A percentile compares a stretch with the other conserved stretches of the same genome.
phyloP scores from a whole-genome alignment of 2,888 invertebrate species.

The Spodoptera picta region DNA sequence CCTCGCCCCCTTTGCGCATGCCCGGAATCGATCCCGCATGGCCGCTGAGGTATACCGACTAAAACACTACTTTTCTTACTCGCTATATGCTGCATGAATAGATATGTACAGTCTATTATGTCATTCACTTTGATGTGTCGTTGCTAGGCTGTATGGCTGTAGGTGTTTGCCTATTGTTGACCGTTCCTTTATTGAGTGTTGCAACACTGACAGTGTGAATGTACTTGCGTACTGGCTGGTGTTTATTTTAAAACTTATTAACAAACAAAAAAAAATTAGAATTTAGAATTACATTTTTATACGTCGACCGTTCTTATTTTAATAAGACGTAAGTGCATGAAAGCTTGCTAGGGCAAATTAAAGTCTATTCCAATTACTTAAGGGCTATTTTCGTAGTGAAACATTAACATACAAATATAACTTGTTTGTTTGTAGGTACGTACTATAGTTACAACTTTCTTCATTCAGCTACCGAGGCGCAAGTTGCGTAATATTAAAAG shows the following conservation, averaged over 20 bases:
- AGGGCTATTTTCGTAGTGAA: neutral
- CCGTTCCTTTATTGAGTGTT: slow-evolving; percentile 56
- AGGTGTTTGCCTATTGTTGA: slow-evolving; percentile 60
- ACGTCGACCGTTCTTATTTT: neutral
- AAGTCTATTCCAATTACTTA: neutral
- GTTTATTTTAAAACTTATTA: slow-evolving; percentile 30
- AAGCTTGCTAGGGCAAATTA: neutral
- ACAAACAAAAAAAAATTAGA: neutral
- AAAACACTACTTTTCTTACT: slow-evolving; percentile 64
- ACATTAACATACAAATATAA: neutral
- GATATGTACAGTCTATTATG: slow-evolving; percentile 79
- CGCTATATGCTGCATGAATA: slow-evolving; percentile 59
- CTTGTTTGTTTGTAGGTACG: neutral
- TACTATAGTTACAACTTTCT: slow-evolving; percentile 2
- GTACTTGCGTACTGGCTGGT: slow-evolving; percentile 35
- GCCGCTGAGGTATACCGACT: slow-evolving; percentile 75
- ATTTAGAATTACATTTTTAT: slow-evolving; percentile 1
- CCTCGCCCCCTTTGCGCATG: slow-evolving; percentile 76
- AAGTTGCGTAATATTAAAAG: slow-evolving; percentile 24
- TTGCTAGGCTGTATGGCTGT: slow-evolving; percentile 58
- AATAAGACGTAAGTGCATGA: neutral
- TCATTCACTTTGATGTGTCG: slow-evolving; percentile 84
- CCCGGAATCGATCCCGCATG: slow-evolving; percentile 84
- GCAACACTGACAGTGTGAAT: slow-evolving; percentile 48
- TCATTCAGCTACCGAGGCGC: slow-evolving; percentile 4